Conservation (phyloP, 2,888 invertebrate genomes). For the Oscheius sp. region DNA sequence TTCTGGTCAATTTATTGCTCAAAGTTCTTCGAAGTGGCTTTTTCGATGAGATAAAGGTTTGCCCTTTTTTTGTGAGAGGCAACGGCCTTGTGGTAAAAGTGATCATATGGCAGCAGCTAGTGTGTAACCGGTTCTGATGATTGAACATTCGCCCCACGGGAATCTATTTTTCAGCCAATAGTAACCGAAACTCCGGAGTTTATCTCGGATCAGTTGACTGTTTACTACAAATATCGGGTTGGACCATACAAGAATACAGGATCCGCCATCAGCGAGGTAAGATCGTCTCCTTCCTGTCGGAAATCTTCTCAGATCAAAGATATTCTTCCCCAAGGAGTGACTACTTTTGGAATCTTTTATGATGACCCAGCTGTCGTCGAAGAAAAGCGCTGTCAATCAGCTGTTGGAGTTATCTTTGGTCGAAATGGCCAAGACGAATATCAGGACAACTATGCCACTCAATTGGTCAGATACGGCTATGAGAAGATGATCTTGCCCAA, state of each 20-base stretch:
- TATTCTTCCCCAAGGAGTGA: slow-evolving; percentile 46
- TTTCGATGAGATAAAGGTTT: slow-evolving; percentile 49
- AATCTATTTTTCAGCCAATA: slow-evolving; percentile 14
- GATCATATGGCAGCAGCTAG: slow-evolving; percentile 9
- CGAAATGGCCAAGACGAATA: slow-evolving; percentile 46
- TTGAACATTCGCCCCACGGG: not conserved
- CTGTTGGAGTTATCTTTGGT: slow-evolving; percentile 62
- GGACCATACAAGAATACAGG: slow-evolving; percentile 52
- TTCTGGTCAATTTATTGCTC: slow-evolving; percentile 51
- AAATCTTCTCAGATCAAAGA: slow-evolving; percentile 36
- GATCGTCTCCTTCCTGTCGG: not conserved
- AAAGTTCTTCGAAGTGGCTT: slow-evolving; percentile 54
- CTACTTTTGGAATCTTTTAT: slow-evolving; percentile 63
- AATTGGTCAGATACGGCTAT: slow-evolving; percentile 58
- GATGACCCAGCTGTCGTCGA: slow-evolving; percentile 57
- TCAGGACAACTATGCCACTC: slow-evolving; percentile 51
- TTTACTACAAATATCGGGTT: slow-evolving; percentile 65
- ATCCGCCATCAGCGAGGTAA: slow-evolving; percentile 44
- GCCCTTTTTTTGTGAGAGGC: slow-evolving; percentile 6
- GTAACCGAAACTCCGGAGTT: slow-evolving; percentile 21
- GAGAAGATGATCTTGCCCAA: slow-evolving; percentile 61
- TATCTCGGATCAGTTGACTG: slow-evolving; percentile 37
- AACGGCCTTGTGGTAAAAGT: not conserved
- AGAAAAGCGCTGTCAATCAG: slow-evolving; percentile 58
- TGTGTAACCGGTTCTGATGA: slow-evolving; percentile 1